These are phyloP conservation scores for Cercopithecus petaurista DNA, from an alignment of 2,797 vertebrate genomes.

Conservation along the genomic window DNA sequence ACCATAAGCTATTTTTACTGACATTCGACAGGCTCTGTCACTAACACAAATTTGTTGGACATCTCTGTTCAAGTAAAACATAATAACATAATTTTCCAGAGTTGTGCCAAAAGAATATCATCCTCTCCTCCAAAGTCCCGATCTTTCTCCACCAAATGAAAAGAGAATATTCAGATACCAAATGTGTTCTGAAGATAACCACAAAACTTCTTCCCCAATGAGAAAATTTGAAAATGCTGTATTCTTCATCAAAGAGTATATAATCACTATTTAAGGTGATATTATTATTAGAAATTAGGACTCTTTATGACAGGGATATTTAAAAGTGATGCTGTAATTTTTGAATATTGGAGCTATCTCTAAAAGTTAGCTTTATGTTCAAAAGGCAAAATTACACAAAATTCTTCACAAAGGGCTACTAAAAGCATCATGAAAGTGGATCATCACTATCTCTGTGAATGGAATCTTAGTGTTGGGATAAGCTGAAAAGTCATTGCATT, in stretches of 20 bases:
- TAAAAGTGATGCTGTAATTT: neutral
- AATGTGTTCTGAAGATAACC: neutral
- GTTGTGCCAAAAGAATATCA: neutral
- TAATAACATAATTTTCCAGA: neutral
- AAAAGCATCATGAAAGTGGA: neutral
- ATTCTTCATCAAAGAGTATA: neutral
- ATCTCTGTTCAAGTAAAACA: neutral
- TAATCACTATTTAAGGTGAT: neutral
- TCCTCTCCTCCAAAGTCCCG: rapidly evolving
- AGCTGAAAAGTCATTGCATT: neutral
- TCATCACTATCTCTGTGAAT: neutral
- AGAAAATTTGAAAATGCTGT: neutral
- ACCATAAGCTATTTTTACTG: neutral
- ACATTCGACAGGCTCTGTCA: neutral
- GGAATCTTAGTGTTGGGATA: neutral
- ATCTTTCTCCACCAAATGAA: neutral
- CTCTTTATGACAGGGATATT: neutral
- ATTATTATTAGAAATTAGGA: neutral
- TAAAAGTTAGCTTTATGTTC: neutral
- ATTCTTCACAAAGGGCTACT: neutral
- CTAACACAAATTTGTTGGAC: neutral
- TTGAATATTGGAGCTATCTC: neutral
- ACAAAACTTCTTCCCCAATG: neutral
- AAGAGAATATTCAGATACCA: neutral
- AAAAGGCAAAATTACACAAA: neutral